Evolutionary conservation across 2,888 invertebrate species (phyloP), one percentile per base, ranked within the genome.

Genomic region (Tubulanus polymorphus): DNA sequence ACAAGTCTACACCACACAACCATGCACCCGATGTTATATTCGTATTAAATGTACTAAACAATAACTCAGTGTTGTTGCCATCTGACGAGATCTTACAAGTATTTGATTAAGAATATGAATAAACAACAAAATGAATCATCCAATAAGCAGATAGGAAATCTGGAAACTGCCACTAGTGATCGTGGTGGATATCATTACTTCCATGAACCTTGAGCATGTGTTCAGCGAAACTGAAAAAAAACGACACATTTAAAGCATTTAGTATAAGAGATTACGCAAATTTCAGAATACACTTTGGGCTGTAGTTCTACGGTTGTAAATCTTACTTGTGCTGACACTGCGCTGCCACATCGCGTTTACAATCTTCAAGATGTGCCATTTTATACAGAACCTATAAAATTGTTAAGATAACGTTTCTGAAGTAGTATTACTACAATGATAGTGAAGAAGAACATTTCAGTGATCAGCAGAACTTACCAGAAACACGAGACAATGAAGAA

Each of bases 401-500:
- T n/a, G 41, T 20, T 23, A 12, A 23, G 8, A 10, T 51, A 26
- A 8, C 23, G 12, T 25, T 28, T 10, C 28, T 28, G 8, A 8
- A 45, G 20, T 20, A 10, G 35, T 12, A 45, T 45, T 12, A 45
- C 46, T 20, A n/a, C 18, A 10, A 20, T 18, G 10, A 45, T 45
- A 45, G 20, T 45, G n/a, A n/a, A n/a, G n/a, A n/a, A n/a, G n/a
- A n/a, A n/a, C 5, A 25, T 8, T 15, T 8, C 3, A 46, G 51
- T 6, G 23, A 50, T n/a, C 8, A 18, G 30, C 23, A 15, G 10
- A 12, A 68, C 76, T 69, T 60, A 81, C 81, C 71, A 81, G 60
- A 69, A 82, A 82, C 10, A 82, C 79, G 18, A 82, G 70, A 27
- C 76, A 66, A 60, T 83, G 83, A 10, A 83, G 74, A 6, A 83